These are phyloP conservation scores for Drosophila repleta DNA, from an alignment of 1,140 invertebrate species.

Conservation along the genomic window DNA sequence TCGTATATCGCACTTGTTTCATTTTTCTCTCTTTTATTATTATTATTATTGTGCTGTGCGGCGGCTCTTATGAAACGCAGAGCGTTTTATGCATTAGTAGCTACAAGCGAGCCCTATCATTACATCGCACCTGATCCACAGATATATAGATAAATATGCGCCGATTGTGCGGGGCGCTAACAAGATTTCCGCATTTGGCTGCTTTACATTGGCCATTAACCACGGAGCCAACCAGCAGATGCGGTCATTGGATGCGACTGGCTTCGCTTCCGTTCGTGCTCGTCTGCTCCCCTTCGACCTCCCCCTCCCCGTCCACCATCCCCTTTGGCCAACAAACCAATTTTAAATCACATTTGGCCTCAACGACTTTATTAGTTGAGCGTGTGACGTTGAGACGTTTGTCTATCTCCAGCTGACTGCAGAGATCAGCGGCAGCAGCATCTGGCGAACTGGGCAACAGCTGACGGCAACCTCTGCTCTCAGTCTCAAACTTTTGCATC, in stretches of 20 bases:
- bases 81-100: conserved; percentile 66
- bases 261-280: conserved; percentile 55
- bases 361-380: conserved; percentile 62
- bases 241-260: conserved; percentile 47
- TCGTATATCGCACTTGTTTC: conserved; percentile 5
- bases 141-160: conserved; percentile 66
- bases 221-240: conserved; percentile 6
- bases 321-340: not conserved
- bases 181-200: conserved; percentile 68
- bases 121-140: conserved; percentile 58
- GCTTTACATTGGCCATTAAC: conserved; percentile 44
- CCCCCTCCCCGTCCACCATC: too few relatives aligned
- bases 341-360: conserved; percentile 25
- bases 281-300: not conserved
- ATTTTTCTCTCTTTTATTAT: conserved; percentile 27
- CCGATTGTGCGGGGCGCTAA: conserved; percentile 52
- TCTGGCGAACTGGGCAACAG: conserved; percentile 45
- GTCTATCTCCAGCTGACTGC: conserved; percentile 35
- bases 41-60: conserved; percentile 13
- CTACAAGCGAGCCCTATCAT: conserved; percentile 47
- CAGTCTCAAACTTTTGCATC: conserved; percentile 59
- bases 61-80: conserved; percentile 59
- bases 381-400: conserved; percentile 44
- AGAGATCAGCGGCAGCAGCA: conserved; percentile 19
- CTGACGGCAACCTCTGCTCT: conserved; percentile 31